phyloP scores from a whole-genome alignment of 1,140 invertebrate species.

The Aphaenogaster ashmeadi region DNA sequence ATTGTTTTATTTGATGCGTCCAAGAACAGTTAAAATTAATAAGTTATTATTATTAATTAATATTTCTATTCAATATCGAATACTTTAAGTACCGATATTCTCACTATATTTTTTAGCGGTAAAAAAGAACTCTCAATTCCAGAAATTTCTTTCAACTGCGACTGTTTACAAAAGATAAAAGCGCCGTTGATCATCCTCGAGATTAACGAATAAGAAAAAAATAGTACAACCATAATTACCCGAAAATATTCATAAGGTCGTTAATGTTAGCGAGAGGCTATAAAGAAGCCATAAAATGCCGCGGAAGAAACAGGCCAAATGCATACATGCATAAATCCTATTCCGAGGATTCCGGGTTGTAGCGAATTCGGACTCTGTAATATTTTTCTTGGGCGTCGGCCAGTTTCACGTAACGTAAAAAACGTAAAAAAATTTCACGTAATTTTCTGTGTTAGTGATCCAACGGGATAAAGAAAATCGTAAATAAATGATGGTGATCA shows the following conservation, averaged over 20 bases:
- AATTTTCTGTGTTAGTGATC: slow-evolving; percentile 16
- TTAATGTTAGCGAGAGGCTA: slow-evolving; percentile 12
- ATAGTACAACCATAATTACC: slow-evolving; percentile 3
- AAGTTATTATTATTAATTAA: neutral
- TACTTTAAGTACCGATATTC: neutral
- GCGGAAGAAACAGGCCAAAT: neutral
- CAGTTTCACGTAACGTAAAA: neutral
- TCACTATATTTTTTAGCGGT: neutral
- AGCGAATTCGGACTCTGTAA: neutral
- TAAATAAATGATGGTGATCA: neutral
- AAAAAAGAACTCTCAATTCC: neutral
- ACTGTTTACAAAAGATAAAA: neutral
- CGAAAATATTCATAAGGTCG: slow-evolving; percentile 21
- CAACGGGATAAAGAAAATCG: neutral
- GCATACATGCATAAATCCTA: slow-evolving; percentile 9
- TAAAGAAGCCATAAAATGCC: slow-evolving; percentile 37
- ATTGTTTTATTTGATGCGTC: neutral
- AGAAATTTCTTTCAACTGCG: neutral
- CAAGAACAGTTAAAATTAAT: neutral
- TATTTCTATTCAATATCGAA: neutral
- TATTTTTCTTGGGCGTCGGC: slow-evolving; percentile 7
- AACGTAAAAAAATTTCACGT: neutral
- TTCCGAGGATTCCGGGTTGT: neutral
- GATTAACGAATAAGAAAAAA: neutral
- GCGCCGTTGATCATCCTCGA: neutral